A percentile compares a stretch with the other conserved stretches of the same genome.
These are phyloP conservation scores for Stichodactyla mertensii DNA, from an alignment of 64 coral and sea anemone genomes.

Conservation along the genomic window DNA sequence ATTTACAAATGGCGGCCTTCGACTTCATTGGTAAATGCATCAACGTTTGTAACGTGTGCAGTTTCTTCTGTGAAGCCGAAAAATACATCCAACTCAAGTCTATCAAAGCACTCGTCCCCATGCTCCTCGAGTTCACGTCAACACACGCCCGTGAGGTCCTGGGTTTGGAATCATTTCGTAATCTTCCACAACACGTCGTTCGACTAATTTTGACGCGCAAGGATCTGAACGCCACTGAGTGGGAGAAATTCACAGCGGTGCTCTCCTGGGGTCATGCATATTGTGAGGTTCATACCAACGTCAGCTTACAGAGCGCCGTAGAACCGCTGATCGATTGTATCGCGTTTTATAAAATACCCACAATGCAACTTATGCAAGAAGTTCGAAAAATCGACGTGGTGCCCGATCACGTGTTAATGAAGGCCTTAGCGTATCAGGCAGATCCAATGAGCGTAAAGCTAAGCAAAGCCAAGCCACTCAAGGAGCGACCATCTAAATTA, in stretches of 20 bases:
- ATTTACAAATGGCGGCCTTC: slow-evolving; percentile 34
- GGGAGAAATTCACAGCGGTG: slow-evolving; percentile 51
- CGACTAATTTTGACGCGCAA: slow-evolving; percentile 38
- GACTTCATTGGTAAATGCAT: slow-evolving; percentile 39
- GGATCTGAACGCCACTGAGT: slow-evolving; percentile 48
- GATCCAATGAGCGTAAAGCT: slow-evolving; percentile 42
- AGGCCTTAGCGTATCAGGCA: slow-evolving; percentile 58
- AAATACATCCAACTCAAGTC: slow-evolving; percentile 57
- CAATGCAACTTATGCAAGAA: slow-evolving; percentile 44
- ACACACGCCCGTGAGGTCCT: slow-evolving; percentile 44
- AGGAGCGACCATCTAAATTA: not conserved
- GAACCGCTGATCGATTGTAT: slow-evolving; percentile 65
- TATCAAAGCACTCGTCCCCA: slow-evolving; percentile 51
- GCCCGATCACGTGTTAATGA: slow-evolving; percentile 40
- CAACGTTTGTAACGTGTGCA: slow-evolving; percentile 43
- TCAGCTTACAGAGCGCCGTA: slow-evolving; percentile 29
- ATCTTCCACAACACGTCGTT: slow-evolving; percentile 49
- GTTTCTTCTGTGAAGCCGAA: slow-evolving; percentile 44
- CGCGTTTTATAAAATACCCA: slow-evolving; percentile 54
- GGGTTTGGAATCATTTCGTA: slow-evolving; percentile 33
- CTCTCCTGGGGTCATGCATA: slow-evolving; percentile 45
- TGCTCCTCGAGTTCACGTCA: slow-evolving; percentile 57
- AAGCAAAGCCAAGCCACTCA: not conserved
- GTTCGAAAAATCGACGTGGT: slow-evolving; percentile 50
- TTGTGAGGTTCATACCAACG: slow-evolving; percentile 10